Conservation (phyloP, 2,113 vertebrate genomes). For the Ceyx cyanopectus region DNA sequence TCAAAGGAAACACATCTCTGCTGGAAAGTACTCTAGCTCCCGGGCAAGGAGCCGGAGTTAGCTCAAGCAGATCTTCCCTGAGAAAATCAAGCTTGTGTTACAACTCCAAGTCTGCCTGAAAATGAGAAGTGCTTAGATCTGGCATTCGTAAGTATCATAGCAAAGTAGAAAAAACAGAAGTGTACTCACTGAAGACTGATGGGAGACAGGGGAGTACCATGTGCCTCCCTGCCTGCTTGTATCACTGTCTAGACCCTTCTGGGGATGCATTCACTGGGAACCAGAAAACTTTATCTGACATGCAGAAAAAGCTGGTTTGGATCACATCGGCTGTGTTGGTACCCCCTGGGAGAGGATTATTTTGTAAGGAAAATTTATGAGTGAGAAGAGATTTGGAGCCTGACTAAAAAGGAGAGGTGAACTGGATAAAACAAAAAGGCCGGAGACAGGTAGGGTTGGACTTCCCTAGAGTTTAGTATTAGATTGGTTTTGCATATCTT, state of each 20-base stretch:
- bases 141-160: neutral
- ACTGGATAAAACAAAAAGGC: neutral
- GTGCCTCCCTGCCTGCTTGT: neutral
- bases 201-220: neutral
- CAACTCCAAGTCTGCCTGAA: neutral
- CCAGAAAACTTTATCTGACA: accelerated
- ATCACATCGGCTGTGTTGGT: neutral
- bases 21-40: neutral
- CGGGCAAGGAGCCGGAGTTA: accelerated
- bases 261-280: neutral
- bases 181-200: neutral
- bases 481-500: neutral
- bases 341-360: neutral
- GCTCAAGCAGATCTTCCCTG: neutral
- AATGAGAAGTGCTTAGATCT: neutral
- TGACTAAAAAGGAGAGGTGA: neutral
- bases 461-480: neutral
- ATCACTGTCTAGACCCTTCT: neutral
- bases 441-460: neutral
- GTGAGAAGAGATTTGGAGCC: neutral
- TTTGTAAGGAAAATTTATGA: neutral
- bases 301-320: neutral
- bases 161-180: neutral
- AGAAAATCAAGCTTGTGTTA: neutral
- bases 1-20: neutral